Conservation (phyloP, 1,140 invertebrate species). For the Cryptotermes secundus region DNA sequence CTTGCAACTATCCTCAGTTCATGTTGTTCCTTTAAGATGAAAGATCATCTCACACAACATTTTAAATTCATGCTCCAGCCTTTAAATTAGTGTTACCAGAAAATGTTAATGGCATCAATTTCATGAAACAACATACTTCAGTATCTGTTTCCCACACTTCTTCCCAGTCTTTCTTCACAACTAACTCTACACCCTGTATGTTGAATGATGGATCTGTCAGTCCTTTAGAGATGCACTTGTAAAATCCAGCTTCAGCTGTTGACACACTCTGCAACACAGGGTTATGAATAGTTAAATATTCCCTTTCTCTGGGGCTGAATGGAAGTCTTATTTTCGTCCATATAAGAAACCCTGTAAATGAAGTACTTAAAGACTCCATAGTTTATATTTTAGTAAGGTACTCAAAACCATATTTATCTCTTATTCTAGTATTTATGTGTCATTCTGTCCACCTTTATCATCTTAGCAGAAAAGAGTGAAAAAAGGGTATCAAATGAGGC, state of each 20-base stretch:
- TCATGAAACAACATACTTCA: conserved; percentile 43
- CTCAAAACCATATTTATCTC: neutral
- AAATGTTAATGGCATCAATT: too few species aligned
- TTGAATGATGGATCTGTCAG: conserved; percentile 53
- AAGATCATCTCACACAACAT: too few species aligned
- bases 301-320: too few species aligned
- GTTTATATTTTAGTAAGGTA: neutral
- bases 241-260: conserved; percentile 59
- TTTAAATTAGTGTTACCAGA: too few species aligned
- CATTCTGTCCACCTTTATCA: too few species aligned
- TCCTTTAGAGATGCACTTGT: conserved; percentile 63
- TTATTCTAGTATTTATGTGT: too few species aligned
- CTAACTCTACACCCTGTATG: conserved; percentile 58
- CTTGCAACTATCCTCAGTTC: too few species aligned
- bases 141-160: conserved; percentile 46
- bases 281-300: conserved; percentile 33
- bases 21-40: too few species aligned
- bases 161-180: conserved; percentile 55
- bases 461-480: too few species aligned
- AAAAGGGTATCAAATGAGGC: too few species aligned
- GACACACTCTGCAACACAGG: conserved; percentile 55
- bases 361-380: neutral
- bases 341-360: neutral
- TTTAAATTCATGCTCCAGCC: too few species aligned
- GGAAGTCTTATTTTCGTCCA: neutral